Conservation (phyloP, 2,797 vertebrate genomes). For the Lithobates sylvaticus region DNA sequence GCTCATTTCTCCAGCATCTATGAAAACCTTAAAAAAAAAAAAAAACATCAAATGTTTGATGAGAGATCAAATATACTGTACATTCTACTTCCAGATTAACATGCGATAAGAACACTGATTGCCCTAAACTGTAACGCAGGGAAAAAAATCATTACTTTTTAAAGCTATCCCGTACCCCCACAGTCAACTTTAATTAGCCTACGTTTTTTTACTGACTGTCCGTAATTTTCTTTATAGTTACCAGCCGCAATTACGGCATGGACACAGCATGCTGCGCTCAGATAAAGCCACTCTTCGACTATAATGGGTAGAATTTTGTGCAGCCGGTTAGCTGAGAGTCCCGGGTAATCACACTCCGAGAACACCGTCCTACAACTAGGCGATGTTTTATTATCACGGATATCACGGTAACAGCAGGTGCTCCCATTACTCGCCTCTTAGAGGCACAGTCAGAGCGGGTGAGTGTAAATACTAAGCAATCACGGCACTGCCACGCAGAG, state of each 20-base stretch:
- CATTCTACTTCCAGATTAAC: no score
- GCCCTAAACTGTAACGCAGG: no score
- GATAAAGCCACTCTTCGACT: background rate
- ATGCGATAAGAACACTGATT: no score
- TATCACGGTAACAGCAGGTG: background rate
- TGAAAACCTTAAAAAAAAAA: no score
- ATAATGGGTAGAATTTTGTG: slow-evolving; percentile 18
- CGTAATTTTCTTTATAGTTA: no score
- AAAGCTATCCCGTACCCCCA: no score
- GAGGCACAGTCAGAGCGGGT: background rate
- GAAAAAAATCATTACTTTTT: no score
- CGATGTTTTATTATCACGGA: slow-evolving; percentile 13
- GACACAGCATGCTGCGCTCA: slow-evolving; percentile 4
- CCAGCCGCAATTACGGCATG: background rate
- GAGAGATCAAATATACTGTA: no score
- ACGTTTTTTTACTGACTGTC: no score
- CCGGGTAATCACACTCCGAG: background rate
- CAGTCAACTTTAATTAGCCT: no score
- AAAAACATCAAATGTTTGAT: no score
- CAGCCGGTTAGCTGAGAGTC: background rate
- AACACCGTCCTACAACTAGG: background rate
- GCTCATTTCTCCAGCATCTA: no score
- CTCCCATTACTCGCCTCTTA: slow-evolving; percentile 8
- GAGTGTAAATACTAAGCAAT: slow-evolving; percentile 30
- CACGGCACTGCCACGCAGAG: background rate